Conservation (phyloP, 2,888 invertebrate genomes). For the Tenthredo scrophulariae region DNA sequence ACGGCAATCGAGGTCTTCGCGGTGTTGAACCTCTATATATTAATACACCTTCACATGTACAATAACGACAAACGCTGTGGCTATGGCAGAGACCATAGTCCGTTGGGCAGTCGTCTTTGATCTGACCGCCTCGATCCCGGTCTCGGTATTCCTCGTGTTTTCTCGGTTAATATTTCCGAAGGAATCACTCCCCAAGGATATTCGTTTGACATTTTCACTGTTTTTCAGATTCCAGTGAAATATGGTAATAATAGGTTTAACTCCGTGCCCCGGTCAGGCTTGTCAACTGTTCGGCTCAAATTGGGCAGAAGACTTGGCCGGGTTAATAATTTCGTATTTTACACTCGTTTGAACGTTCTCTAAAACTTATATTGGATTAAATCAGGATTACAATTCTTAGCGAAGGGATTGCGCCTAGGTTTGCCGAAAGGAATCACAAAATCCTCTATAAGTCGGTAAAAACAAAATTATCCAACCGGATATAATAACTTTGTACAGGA, state of each 20-base stretch:
- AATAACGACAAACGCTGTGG: constrained; percentile 25
- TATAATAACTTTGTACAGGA: constrained; percentile 29
- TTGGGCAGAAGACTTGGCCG: constrained; percentile 70
- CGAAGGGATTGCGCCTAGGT: constrained; percentile 20
- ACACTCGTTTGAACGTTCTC: constrained; percentile 28
- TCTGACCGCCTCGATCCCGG: constrained; percentile 46
- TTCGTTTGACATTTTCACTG: constrained; percentile 76
- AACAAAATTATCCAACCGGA: constrained; percentile 46
- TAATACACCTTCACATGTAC: constrained; percentile 17
- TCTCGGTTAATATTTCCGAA: constrained; percentile 52
- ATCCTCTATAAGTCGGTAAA: constrained; percentile 41
- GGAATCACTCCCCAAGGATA: constrained; percentile 63
- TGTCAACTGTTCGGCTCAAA: constrained; percentile 69
- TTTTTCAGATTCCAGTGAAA: constrained; percentile 66
- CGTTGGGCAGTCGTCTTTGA: constrained; percentile 38
- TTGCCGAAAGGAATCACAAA: neutral
- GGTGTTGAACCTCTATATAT: constrained; percentile 27
- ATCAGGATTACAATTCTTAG: constrained; percentile 40
- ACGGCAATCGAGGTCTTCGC: constrained; percentile 11
- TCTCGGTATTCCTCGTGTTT: constrained; percentile 16
- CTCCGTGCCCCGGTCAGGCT: constrained; percentile 64
- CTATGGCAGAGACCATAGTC: constrained; percentile 13
- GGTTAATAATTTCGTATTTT: constrained; percentile 6
- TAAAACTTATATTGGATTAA: constrained; percentile 41
- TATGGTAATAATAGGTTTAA: constrained; percentile 75